These are phyloP conservation scores for Microtus montanus DNA, from an alignment of 2,113 vertebrate species.

Conservation along the genomic window DNA sequence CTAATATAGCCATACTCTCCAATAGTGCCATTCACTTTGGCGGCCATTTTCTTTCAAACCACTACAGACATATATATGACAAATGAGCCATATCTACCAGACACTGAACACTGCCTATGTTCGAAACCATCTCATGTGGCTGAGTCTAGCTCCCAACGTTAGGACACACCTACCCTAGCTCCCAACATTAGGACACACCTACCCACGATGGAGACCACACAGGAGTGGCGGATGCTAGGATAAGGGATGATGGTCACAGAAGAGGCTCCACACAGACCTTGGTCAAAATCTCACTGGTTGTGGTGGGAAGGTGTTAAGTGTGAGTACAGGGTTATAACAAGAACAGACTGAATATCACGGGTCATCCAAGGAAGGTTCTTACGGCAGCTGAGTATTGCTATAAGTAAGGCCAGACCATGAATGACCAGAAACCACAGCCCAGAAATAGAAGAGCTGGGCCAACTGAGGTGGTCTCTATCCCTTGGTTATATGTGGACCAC, in stretches of 20 bases:
- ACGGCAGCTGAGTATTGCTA: fast-evolving
- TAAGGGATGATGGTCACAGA: no score
- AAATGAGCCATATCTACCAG: not conserved
- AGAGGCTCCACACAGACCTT: fast-evolving
- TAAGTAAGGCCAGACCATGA: not conserved
- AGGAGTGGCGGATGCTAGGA: no score
- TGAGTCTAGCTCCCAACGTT: no score
- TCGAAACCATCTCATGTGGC: not conserved
- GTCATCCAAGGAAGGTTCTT: fast-evolving
- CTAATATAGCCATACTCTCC: not conserved
- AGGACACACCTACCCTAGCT: fast-evolving
- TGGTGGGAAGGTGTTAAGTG: fast-evolving
- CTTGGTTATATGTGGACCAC: not conserved
- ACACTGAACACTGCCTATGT: not conserved
- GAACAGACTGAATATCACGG: fast-evolving
- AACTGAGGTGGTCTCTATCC: fast-evolving
- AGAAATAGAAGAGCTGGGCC: not conserved
- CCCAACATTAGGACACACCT: fast-evolving
- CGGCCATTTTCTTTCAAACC: not conserved
- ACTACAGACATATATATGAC: not conserved
- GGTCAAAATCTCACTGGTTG: not conserved
- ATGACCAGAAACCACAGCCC: not conserved
- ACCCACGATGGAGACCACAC: no score
- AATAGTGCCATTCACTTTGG: not conserved
- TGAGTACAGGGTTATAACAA: fast-evolving